Percentiles rank a stretch among this genome's conserved stretches.
phyloP scores from a whole-genome alignment of 2,888 invertebrate species.

The Helleia helle region DNA sequence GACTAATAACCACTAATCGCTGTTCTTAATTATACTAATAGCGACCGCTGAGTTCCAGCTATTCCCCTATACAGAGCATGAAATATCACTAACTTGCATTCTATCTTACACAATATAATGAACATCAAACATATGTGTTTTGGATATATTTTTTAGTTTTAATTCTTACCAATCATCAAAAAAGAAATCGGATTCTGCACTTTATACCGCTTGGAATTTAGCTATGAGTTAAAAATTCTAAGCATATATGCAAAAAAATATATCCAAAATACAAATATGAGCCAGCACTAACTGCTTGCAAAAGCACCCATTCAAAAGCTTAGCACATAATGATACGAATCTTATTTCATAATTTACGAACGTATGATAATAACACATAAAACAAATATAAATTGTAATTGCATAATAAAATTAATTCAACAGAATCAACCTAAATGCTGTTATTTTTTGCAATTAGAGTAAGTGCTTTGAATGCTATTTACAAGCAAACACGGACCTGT shows the following conservation, averaged over 20 bases:
- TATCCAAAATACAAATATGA: conserved; percentile 35
- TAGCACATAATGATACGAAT: too few relatives aligned
- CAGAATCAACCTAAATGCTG: conserved; percentile 3
- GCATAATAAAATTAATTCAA: conserved; percentile 10
- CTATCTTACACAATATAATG: conserved; percentile 15
- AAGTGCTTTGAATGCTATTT: conserved; percentile 11
- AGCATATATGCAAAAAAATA: conserved; percentile 32
- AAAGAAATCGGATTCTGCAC: too few relatives aligned
- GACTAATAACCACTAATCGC: conserved; percentile 65
- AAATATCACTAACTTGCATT: conserved; percentile 49
- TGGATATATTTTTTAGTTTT: conserved; percentile 41
- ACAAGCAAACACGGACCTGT: not conserved
- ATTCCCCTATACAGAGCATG: conserved; percentile 39
- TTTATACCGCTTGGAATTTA: too few relatives aligned
- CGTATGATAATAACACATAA: not conserved
- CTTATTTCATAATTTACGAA: not conserved
- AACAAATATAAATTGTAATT: not conserved
- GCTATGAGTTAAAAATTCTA: too few relatives aligned
- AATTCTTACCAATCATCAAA: too few relatives aligned
- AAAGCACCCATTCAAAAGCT: conserved; percentile 52
- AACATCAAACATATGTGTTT: conserved; percentile 14
- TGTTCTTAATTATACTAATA: conserved; percentile 58
- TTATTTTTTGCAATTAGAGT: conserved; percentile 16
- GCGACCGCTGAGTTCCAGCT: conserved; percentile 49
- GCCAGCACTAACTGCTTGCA: conserved; percentile 65